Evolutionary conservation across 2,113 vertebrate species (phyloP), one percentile per base, ranked within the genome.

Genomic region (Uropsilus gracilis): DNA sequence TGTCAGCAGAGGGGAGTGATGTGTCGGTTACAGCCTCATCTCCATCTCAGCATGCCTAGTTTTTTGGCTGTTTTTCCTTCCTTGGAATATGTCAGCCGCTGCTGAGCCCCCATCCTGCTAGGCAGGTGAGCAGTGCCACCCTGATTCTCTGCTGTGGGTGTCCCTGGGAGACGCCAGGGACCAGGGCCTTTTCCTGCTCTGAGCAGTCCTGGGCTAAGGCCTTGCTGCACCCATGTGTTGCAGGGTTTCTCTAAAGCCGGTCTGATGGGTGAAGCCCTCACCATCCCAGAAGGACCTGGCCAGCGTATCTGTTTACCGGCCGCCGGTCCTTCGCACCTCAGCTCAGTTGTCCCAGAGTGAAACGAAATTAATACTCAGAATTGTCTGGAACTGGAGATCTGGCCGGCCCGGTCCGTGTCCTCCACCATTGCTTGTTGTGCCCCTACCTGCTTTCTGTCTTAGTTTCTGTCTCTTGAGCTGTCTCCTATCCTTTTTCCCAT

Each of bases 361-460:
- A 69, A 91, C 39, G 39, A 80, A 66, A 88, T 4, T 26, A n/a
- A 46, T 20, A 48, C 32, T 59, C 46, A 77, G 1, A 90, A 46
- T 89, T 88, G 46, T 53, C 86, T 72, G 61, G 63, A 46, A n/a
- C n/a, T n/a, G n/a, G n/a, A 72, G 39, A 82, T 46, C 77, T 69
- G 34, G 69, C n/a, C n/a, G 83, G 42, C 50, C 59, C 59, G 53
- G 63, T 86, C 89, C 30, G 63, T 96, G 39, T 92, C 92, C 13
- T 20, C 11, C 5, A 17, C 88, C 80, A 91, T 55, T 50, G 46
- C 20, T 75, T 61, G 42, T 61, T 48, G 37, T 64, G 20, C 50
- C 16, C 64, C 44, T 53, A 8, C 28, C 10, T 24, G 20, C 46
- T 64, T n/a, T 30, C 73, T 32, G 0, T 72, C 18, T 61, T 71